Percentiles rank a stretch among this genome's conserved stretches.
These are phyloP conservation scores for Brachionus plicatilis DNA, from an alignment of 1,140 invertebrate species.

Conservation along the genomic window DNA sequence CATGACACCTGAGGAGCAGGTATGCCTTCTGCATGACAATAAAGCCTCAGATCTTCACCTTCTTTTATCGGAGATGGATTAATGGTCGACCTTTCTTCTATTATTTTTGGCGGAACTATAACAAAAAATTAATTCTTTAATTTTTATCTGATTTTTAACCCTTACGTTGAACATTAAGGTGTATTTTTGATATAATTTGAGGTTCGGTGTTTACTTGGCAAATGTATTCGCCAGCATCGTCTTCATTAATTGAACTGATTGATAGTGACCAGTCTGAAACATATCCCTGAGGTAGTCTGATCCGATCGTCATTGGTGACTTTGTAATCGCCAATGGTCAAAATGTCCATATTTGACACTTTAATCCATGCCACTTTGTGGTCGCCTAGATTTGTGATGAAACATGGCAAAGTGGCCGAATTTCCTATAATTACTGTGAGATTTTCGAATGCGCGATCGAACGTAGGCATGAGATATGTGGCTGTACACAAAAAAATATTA, in stretches of 20 bases:
- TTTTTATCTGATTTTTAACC: background rate
- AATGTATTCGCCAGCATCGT: constrained; percentile 32
- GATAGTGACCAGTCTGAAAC: constrained; percentile 38
- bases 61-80: constrained; percentile 2
- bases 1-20: constrained; percentile 7
- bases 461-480: constrained; percentile 37
- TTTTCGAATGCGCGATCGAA: constrained; percentile 85
- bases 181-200: background rate
- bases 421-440: constrained; percentile 80
- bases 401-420: constrained; percentile 82
- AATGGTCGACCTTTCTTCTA: constrained; percentile 25
- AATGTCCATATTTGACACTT: constrained; percentile 38
- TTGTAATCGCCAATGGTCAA: constrained; percentile 37
- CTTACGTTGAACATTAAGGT: constrained; percentile 35
- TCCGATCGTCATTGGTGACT: constrained; percentile 29
- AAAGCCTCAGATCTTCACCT: background rate
- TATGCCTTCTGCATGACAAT: constrained; percentile 37
- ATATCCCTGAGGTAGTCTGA: constrained; percentile 5
- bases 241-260: constrained; percentile 13
- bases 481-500: background rate
- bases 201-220: constrained; percentile 40
- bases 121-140: background rate
- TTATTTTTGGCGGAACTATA: constrained; percentile 36
- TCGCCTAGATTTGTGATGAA: constrained; percentile 81
- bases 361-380: constrained; percentile 62